Base-by-base conservation (phyloP, 2,888 invertebrate species). In the Tanypteryx hageni region DNA sequence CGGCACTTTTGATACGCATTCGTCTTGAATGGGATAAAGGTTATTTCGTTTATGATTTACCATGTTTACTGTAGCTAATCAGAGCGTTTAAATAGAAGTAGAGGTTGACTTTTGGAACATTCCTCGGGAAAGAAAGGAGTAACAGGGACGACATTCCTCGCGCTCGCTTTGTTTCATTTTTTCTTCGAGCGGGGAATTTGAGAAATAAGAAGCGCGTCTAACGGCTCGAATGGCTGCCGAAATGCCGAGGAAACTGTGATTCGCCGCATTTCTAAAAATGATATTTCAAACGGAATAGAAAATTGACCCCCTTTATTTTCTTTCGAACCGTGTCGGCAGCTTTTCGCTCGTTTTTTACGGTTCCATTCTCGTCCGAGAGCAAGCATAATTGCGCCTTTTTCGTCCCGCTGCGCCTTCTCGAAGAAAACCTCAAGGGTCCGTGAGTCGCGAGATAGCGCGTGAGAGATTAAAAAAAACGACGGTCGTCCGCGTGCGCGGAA, bases 221-320 rank as follows among this genome's bases (percentile, higher is more conserved):
- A 4, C 76, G 10, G 76, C 76, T 76, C 27, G 76, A n/a, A 8
- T 76, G 10, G n/a, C 76, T 27, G 27, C 76, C 10, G 76, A 76
- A 76, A 76, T 76, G 76, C 76, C 22, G 22, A 76, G 27, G 76
- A 76, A 76, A 76, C 22, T 76, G 76, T 76, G 13, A 76, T 76
- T 76, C n/a, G 22, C 76, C 13, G 27, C 22, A 76, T 9, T 22
- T 13, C 76, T 76, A 76, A 76, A 76, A 76, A 76, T 76, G 22
- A 27, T 22, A 76, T 22, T 76, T 76, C 76, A 76, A 76, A 76
- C 76, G 27, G 76, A 76, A 76, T 76, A 27, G 76, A 76, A 76
- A 27, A 76, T 76, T 27, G 9, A 0, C 27, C 27, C 27, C 10
- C 27, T 76, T 76, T 76, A 8, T 3, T 10, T 68, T n/a, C 11